These are phyloP conservation scores for Oncorhynchus nerka DNA, from an alignment of 2,113 vertebrate species.

Conservation along the genomic window DNA sequence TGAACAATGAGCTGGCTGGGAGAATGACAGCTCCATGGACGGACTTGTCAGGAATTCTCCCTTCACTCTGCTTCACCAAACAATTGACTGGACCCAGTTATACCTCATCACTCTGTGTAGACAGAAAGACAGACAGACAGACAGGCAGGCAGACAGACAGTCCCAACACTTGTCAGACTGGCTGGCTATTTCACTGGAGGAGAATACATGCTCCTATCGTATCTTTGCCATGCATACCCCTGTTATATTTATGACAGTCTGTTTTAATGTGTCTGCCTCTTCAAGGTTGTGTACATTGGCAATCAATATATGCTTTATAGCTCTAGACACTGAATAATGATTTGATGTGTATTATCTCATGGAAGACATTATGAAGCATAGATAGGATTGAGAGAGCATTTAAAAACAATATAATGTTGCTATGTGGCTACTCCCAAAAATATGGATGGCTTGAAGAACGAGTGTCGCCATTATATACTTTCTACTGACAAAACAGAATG, in stretches of 20 bases:
- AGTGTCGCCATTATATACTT: neutral
- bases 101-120: neutral
- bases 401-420: neutral
- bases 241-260: neutral
- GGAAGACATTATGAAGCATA: slow-evolving; percentile 25
- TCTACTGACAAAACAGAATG: neutral
- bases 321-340: slow-evolving; percentile 35
- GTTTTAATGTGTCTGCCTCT: slow-evolving; percentile 10
- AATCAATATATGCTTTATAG: slow-evolving; percentile 8
- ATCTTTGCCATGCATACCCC: neutral
- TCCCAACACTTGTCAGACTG: neutral
- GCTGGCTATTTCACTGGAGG: too few species aligned
- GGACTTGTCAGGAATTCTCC: too few species aligned
- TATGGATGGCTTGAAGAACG: neutral
- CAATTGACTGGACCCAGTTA: too few species aligned
- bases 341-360: slow-evolving; percentile 35
- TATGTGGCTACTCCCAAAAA: neutral
- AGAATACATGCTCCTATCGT: neutral
- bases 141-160: neutral
- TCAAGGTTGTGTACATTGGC: neutral
- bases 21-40: too few species aligned
- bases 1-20: too few species aligned
- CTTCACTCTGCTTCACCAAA: too few species aligned
- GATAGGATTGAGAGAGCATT: slow-evolving; percentile 8
- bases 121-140: neutral